phyloP scores from a whole-genome alignment of 2,113 vertebrate genomes.

The Galeopterus variegatus region DNA sequence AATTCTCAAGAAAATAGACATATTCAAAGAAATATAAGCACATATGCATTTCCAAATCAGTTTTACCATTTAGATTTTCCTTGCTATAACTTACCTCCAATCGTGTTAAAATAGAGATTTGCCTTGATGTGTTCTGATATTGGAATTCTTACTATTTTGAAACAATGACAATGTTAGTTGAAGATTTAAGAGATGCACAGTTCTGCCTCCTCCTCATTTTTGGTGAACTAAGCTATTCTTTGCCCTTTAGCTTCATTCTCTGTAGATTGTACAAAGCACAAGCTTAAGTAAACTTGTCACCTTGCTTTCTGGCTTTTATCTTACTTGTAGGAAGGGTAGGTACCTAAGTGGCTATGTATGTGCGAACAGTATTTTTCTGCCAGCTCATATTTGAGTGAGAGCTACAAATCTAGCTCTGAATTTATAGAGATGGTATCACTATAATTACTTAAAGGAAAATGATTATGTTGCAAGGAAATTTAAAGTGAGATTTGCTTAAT shows the following conservation, averaged over 20 bases:
- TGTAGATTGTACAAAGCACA: slow-evolving; percentile 41
- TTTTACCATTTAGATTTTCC: slow-evolving; percentile 19
- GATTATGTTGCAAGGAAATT: slow-evolving; percentile 45
- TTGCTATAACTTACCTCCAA: background rate
- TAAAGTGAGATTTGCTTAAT: slow-evolving; percentile 56
- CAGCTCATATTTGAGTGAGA: background rate
- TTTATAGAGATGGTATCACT: slow-evolving; percentile 49
- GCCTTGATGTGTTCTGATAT: slow-evolving; percentile 12
- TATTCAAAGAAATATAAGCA: slow-evolving; percentile 11
- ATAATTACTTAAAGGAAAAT: slow-evolving; percentile 54
- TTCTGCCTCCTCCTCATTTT: slow-evolving; percentile 39
- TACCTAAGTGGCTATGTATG: background rate
- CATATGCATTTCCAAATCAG: background rate
- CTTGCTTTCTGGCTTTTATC: slow-evolving; percentile 57
- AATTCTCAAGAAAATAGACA: slow-evolving; percentile 8
- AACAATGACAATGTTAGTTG: background rate
- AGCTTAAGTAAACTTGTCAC: slow-evolving; percentile 36
- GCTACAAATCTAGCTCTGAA: slow-evolving; percentile 16
- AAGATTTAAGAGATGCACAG: slow-evolving; percentile 1
- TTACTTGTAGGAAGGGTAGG: slow-evolving; percentile 26
- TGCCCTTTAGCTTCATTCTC: background rate
- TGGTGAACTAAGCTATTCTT: background rate
- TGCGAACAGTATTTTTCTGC: background rate
- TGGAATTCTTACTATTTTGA: slow-evolving; percentile 52
- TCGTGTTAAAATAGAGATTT: slow-evolving; percentile 46